Percentiles rank a stretch among this genome's conserved stretches.
Conservation (phyloP, 2,888 invertebrate genomes). For the Parnassius apollo region DNA sequence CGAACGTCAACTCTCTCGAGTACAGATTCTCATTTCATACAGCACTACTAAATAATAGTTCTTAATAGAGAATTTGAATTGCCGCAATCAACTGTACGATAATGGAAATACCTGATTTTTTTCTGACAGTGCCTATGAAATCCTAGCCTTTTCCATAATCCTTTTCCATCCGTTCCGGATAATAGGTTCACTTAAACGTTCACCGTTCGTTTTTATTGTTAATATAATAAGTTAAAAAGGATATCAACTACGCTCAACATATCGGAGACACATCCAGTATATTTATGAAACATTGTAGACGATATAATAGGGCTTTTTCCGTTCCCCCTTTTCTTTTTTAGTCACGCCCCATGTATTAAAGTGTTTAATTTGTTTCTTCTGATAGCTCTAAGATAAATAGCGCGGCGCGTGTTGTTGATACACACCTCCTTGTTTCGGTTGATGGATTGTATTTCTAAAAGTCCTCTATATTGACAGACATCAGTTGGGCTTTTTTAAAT, state of each 20-base stretch:
- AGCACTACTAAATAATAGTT: no score
- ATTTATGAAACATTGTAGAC: conserved; percentile 24
- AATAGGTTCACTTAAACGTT: no score
- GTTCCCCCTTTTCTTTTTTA: conserved; percentile 58
- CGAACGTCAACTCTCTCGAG: no score
- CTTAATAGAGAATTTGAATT: no score
- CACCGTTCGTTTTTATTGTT: no score
- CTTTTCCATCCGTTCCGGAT: no score
- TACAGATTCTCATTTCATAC: no score
- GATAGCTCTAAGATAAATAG: conserved; percentile 62
- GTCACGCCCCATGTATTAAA: conserved; percentile 77
- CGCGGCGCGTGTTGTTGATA: conserved; percentile 43
- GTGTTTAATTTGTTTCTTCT: conserved; percentile 77
- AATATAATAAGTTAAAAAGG: no score
- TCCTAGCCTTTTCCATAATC: no score
- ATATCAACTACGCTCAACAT: not conserved
- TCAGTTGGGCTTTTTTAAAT: conserved; percentile 32
- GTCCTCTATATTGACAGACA: conserved; percentile 63
- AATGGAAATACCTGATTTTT: no score
- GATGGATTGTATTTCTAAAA: conserved; percentile 57
- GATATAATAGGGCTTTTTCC: conserved; percentile 45
- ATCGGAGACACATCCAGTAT: conserved; percentile 37
- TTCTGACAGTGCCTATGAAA: no score
- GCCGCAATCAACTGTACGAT: no score
- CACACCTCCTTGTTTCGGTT: conserved; percentile 44